phyloP scores from a whole-genome alignment of 2,888 invertebrate species.

The Hirtodrosophila histrioides region DNA sequence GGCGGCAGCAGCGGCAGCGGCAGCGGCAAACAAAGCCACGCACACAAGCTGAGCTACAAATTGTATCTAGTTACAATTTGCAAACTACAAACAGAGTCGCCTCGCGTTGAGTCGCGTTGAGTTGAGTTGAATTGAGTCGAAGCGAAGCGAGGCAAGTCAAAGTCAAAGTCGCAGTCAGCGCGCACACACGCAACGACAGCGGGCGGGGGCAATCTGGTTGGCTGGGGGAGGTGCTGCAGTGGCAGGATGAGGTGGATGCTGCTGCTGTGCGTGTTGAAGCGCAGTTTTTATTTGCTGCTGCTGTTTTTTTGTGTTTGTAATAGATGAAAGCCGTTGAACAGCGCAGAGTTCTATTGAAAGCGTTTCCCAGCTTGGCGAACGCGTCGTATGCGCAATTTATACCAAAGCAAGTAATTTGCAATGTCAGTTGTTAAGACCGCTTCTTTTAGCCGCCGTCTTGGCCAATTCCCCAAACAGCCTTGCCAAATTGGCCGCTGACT shows the following conservation, averaged over 20 bases:
- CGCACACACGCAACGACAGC: conserved; percentile 45
- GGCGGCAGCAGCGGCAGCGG: conserved; percentile 1
- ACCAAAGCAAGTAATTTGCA: conserved; percentile 69
- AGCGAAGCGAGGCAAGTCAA: conserved; percentile 34
- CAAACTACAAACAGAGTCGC: conserved; percentile 75
- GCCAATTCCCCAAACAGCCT: conserved; percentile 76
- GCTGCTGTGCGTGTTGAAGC: conserved; percentile 77
- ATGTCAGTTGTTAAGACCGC: conserved; percentile 75
- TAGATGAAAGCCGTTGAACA: conserved; percentile 46
- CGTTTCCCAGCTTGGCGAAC: conserved; percentile 45
- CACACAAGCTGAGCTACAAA: conserved; percentile 72
- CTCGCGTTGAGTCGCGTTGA: conserved; percentile 25
- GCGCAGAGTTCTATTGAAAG: conserved; percentile 38
- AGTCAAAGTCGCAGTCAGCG: conserved; percentile 49
- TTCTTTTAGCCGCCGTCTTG: conserved; percentile 47
- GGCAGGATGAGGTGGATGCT: conserved; percentile 35
- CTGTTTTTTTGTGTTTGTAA: conserved; percentile 27
- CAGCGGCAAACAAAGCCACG: conserved; percentile 72
- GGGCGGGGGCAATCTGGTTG: neutral
- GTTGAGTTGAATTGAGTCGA: neutral
- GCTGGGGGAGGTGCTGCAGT: neutral
- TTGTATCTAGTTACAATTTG: conserved; percentile 80
- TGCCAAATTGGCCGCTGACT: conserved; percentile 76
- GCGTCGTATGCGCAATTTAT: conserved; percentile 66
- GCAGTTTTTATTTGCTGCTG: conserved; percentile 66